These are phyloP conservation scores for Aratinga solstitialis DNA, from an alignment of 2,797 vertebrate genomes.

Conservation along the genomic window DNA sequence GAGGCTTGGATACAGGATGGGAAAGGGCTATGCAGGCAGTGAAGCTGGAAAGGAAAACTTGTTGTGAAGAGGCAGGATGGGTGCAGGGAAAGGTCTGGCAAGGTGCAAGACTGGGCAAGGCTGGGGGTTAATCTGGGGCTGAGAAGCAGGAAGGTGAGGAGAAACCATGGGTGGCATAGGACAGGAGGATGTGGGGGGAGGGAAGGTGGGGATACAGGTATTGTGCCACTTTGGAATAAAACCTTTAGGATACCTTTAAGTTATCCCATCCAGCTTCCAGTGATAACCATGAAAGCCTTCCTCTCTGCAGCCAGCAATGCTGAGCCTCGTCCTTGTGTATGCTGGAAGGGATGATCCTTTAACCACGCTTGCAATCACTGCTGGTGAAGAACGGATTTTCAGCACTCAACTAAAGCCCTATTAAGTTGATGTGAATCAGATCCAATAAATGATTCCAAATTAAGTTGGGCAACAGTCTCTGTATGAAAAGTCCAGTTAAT, in stretches of 20 bases:
- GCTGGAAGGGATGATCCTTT: neutral
- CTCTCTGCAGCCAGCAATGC: neutral
- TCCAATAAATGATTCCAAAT: conserved; percentile 39
- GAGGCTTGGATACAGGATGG: too few relatives aligned
- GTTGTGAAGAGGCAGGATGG: neutral
- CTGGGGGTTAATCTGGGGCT: rapidly evolving
- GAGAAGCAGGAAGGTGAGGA: neutral
- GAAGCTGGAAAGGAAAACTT: neutral
- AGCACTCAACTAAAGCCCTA: neutral
- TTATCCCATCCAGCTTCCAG: neutral
- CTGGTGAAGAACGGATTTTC: conserved; percentile 16
- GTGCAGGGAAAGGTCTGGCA: neutral
- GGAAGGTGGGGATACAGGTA: neutral
- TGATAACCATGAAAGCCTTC: neutral
- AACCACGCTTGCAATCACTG: neutral
- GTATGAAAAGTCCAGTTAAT: conserved; percentile 33
- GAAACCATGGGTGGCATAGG: neutral
- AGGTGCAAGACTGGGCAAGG: neutral
- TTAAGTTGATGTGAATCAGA: conserved; percentile 28
- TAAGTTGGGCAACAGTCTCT: conserved; percentile 7
- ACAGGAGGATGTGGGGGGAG: neutral
- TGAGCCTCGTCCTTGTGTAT: neutral
- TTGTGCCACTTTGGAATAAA: neutral
- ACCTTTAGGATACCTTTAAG: neutral
- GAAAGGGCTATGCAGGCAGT: neutral